Conservation (phyloP, 2,797 vertebrate species). For the Acipenser ruthenus region DNA sequence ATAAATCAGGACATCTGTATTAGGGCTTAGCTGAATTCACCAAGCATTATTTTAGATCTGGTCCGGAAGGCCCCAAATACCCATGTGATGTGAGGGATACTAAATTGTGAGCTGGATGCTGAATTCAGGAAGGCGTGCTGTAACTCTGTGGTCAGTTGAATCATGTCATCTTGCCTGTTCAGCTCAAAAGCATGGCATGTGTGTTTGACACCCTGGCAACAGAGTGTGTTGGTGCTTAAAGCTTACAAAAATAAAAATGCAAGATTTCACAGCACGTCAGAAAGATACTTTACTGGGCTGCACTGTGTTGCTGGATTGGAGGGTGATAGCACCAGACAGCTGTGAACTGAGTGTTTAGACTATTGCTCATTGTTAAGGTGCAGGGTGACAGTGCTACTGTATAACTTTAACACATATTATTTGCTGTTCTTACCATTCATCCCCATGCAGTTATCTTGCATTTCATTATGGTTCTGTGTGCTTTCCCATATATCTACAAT, state of each 20-base stretch:
- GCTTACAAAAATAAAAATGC: constrained; percentile 54
- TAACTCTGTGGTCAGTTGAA: background rate
- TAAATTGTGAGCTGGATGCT: background rate
- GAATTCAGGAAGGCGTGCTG: background rate
- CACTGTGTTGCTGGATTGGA: too few relatives aligned
- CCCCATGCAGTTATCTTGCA: too few relatives aligned
- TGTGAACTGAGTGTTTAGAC: too few relatives aligned
- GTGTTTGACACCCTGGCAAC: constrained; percentile 43
- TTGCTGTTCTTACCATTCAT: too few relatives aligned
- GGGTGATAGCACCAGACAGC: too few relatives aligned
- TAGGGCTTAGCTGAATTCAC: background rate
- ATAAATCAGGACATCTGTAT: background rate
- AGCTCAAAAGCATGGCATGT: constrained; percentile 35
- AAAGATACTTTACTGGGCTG: too few relatives aligned
- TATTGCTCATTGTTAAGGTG: too few relatives aligned
- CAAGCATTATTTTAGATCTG: background rate
- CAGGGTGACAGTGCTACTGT: too few relatives aligned
- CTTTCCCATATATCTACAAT: too few relatives aligned
- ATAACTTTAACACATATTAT: too few relatives aligned
- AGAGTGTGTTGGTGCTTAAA: constrained; percentile 22
- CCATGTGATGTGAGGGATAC: background rate
- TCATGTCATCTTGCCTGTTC: background rate
- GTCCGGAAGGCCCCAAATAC: too few relatives aligned
- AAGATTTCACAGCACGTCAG: constrained; percentile 52
- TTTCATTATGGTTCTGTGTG: too few relatives aligned